These are phyloP conservation scores for Podarcis cretensis DNA, from an alignment of 2,113 vertebrate species.

Conservation along the genomic window DNA sequence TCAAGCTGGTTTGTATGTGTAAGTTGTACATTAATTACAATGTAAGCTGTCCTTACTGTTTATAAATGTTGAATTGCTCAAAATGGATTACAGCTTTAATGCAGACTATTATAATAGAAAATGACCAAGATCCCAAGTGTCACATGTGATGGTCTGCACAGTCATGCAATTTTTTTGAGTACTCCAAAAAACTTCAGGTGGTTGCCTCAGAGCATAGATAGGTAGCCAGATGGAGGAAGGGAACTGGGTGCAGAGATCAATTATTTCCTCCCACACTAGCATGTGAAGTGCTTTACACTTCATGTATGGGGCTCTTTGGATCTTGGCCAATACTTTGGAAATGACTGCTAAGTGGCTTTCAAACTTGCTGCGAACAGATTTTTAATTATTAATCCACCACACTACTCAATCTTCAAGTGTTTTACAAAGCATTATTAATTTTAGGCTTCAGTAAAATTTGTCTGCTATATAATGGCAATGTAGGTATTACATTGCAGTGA, in stretches of 20 bases:
- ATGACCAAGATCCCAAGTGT: background rate
- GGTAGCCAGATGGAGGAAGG: background rate
- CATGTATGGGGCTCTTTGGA: background rate
- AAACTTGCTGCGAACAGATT: constrained; percentile 36
- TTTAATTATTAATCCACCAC: constrained; percentile 29
- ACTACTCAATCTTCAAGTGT: constrained; percentile 28
- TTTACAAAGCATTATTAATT: constrained; percentile 28
- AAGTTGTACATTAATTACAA: background rate
- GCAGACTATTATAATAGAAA: background rate
- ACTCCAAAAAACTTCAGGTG: background rate
- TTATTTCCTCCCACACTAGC: background rate
- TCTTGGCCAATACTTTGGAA: background rate
- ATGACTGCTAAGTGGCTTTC: constrained; percentile 13
- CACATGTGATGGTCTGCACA: background rate
- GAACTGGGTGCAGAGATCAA: background rate
- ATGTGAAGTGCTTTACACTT: background rate
- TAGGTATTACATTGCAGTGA: constrained; percentile 22
- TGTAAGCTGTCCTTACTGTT: background rate
- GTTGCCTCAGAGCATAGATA: background rate
- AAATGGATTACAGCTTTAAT: background rate
- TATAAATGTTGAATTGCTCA: background rate
- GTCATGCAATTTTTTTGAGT: background rate
- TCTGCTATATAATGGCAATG: background rate
- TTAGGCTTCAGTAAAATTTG: constrained; percentile 8
- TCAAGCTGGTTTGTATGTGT: background rate